phyloP scores from a whole-genome alignment of 2,113 vertebrate species.

The Copsychus sechellarum region DNA sequence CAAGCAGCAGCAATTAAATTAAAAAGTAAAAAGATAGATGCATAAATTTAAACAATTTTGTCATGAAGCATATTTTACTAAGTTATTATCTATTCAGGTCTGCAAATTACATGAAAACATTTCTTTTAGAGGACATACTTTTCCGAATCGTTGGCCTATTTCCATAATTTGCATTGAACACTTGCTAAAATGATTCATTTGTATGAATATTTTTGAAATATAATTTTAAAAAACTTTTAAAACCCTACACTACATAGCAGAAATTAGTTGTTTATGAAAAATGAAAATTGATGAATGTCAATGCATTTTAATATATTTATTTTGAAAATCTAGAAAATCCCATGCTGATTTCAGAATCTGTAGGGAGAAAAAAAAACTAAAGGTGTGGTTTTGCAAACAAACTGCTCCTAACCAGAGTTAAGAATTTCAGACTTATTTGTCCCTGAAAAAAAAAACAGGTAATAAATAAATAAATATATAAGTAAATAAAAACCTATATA shows the following conservation, averaged over 20 bases:
- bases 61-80: conserved; percentile 7
- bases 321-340: neutral
- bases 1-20: neutral
- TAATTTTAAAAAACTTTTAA: neutral
- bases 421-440: neutral
- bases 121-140: neutral
- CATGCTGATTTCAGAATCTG: neutral
- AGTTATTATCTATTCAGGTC: neutral
- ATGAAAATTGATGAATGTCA: neutral
- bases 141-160: neutral
- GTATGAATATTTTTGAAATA: neutral
- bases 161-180: neutral
- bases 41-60: neutral
- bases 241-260: neutral
- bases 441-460: neutral
- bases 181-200: neutral
- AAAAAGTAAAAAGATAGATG: neutral
- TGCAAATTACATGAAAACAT: neutral
- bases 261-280: neutral
- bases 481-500: neutral
- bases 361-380: neutral
- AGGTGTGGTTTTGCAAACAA: neutral
- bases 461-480: neutral
- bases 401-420: neutral
- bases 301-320: neutral